phyloP scores from a whole-genome alignment of 2,888 invertebrate genomes.

The Formica aserva region DNA sequence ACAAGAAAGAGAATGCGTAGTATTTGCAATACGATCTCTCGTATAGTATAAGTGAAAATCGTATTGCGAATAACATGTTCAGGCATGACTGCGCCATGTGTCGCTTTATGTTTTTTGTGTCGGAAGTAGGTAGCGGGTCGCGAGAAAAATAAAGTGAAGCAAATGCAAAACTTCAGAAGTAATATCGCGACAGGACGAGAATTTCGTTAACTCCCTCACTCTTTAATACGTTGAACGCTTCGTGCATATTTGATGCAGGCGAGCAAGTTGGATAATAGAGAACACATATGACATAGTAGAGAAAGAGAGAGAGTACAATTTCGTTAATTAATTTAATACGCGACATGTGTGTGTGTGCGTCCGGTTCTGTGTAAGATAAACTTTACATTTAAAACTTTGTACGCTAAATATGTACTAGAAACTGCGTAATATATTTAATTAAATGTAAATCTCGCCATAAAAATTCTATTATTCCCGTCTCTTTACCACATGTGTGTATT shows the following conservation, averaged over 20 bases:
- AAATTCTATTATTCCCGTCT: background rate
- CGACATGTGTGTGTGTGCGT: background rate
- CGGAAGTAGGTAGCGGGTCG: constrained; percentile 3
- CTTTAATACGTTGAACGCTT: constrained; percentile 35
- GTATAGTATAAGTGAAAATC: constrained; percentile 15
- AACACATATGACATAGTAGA: constrained; percentile 11
- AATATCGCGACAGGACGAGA: constrained; percentile 38
- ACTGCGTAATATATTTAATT: constrained; percentile 32
- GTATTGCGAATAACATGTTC: constrained; percentile 22
- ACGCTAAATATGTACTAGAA: background rate
- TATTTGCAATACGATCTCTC: constrained; percentile 14
- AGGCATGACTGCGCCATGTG: constrained; percentile 22
- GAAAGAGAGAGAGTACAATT: constrained; percentile 34
- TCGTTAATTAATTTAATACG: constrained; percentile 46
- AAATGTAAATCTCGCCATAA: background rate
- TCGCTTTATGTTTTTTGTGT: constrained; percentile 33
- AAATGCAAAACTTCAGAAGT: constrained; percentile 46
- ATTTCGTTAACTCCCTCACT: constrained; percentile 42
- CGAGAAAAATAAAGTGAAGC: constrained; percentile 32
- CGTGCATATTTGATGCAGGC: constrained; percentile 38
- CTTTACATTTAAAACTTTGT: constrained; percentile 37
- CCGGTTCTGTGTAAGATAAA: constrained; percentile 14
- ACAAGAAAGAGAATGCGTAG: background rate
- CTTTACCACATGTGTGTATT: background rate
- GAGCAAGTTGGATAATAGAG: constrained; percentile 43